These are phyloP conservation scores for Zapornia atra DNA, from an alignment of 2,113 vertebrate species.

Conservation along the genomic window DNA sequence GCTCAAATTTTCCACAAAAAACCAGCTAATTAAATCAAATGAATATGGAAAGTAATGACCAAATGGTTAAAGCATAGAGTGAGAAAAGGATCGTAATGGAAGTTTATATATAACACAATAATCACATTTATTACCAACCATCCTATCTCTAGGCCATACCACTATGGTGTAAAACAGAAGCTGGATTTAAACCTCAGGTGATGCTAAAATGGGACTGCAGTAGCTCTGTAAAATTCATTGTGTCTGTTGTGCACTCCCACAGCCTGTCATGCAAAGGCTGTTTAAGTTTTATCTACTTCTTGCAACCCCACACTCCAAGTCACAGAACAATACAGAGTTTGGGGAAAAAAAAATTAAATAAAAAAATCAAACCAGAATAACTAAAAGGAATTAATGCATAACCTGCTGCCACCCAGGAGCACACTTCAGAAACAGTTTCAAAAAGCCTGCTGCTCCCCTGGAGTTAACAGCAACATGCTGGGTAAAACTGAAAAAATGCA, in stretches of 20 bases:
- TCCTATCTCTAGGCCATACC: neutral
- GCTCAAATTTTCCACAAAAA: slow-evolving; percentile 6
- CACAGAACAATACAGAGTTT: neutral
- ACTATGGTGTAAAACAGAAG: neutral
- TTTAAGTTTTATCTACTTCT: neutral
- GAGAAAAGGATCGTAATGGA: neutral
- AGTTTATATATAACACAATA: neutral
- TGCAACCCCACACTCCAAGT: neutral
- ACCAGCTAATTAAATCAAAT: neutral
- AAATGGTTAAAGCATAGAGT: neutral
- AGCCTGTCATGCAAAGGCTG: neutral
- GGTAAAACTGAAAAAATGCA: neutral
- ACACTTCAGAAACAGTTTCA: neutral
- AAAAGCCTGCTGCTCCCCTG: neutral
- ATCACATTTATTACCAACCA: neutral
- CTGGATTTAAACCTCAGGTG: neutral
- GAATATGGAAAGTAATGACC: neutral
- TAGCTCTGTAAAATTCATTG: neutral
- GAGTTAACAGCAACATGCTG: neutral
- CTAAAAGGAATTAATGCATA: neutral
- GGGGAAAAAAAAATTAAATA: neutral
- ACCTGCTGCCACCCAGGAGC: neutral
- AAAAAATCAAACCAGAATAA: neutral
- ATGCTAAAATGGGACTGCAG: neutral
- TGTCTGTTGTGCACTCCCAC: neutral